Evolutionary conservation across 2,113 vertebrate species (phyloP), one percentile per base, ranked within the genome.

Genomic region (Polyodon spathula): DNA sequence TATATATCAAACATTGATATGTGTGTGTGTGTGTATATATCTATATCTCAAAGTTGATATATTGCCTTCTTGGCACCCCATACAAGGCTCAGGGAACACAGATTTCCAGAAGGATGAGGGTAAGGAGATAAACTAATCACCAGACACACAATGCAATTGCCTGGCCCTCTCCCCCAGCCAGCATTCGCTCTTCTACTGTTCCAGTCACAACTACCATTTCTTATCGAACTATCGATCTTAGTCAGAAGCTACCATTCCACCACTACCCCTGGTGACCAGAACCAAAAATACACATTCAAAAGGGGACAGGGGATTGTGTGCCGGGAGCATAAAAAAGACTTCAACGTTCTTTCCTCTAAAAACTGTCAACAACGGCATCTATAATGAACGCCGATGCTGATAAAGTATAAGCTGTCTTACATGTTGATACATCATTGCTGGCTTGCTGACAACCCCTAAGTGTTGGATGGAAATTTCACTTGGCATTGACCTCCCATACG

Each of bases 171-270:
- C 63, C 10, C 71, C 54, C 10, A 66, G 65, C 82, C 78, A 77
- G 70, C 66, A 68, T 52, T 27, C 77, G 74, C 86, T 90, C 85
- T 88, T 93, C n/a, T n/a, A 88, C 86, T 89, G 97, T 96, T 95
- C 92, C 16, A 61, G 89, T 93, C 94, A 96, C 93, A 93, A 69
- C 77, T 74, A 70, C 78, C n/a, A 68, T 81, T 82, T 86, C 89
- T 87, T 75, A 80, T 89, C 66, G 44, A 81, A 52, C 88, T 81
- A 94, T 95, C 87, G 89, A 86, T 94, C 86, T 86, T 84, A 79
- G 87, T 85, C 90, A 84, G 73, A 60, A 74, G 65, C 75, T 83
- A 77, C 75, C 85, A 87, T 83, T 88, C 71, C 40, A 71, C 43
- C n/a, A 8, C 46, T 66, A 66, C 57, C 64, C 62, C 58, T 68